Conservation (phyloP, 23 tunicate genomes). For the Halocynthia roretzi region DNA sequence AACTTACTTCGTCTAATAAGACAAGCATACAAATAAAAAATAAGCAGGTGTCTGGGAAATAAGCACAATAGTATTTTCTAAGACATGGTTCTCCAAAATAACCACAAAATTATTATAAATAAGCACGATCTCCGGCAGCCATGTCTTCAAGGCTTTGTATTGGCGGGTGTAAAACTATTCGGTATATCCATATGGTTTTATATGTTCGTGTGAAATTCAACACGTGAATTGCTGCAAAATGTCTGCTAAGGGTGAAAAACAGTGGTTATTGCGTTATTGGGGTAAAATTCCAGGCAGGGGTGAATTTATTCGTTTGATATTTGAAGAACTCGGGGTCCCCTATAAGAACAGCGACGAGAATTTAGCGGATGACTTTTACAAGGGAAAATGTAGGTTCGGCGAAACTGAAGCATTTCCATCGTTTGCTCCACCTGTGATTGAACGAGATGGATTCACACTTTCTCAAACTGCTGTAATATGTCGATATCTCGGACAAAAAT, state of each 20-base stretch:
- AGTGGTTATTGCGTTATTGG: constrained; percentile 20
- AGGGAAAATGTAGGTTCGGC: constrained; percentile 19
- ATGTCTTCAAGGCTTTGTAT: too few species aligned
- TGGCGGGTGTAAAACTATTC: too few species aligned
- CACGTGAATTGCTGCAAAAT: too few species aligned
- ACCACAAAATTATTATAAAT: too few species aligned
- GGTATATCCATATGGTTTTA: too few species aligned
- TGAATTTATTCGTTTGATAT: constrained; percentile 11
- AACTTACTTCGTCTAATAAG: too few species aligned
- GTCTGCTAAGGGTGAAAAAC: not conserved
- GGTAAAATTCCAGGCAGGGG: constrained; percentile 6
- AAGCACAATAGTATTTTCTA: too few species aligned
- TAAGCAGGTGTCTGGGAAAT: too few species aligned
- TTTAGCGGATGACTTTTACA: not conserved
- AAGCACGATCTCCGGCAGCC: too few species aligned
- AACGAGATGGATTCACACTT: not conserved
- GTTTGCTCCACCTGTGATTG: constrained; percentile 17
- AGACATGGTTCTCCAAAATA: too few species aligned
- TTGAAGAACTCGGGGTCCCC: constrained; percentile 10
- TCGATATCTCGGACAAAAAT: not conserved
- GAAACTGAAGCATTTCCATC: constrained; percentile 15
- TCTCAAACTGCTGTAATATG: constrained; percentile 7
- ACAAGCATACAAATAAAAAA: too few species aligned
- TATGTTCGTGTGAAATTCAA: too few species aligned
- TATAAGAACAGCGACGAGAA: constrained; percentile 1